A percentile compares a stretch with the other conserved stretches of the same genome.
phyloP scores from a whole-genome alignment of 2,888 invertebrate species.

The Amaurobius ferox region DNA sequence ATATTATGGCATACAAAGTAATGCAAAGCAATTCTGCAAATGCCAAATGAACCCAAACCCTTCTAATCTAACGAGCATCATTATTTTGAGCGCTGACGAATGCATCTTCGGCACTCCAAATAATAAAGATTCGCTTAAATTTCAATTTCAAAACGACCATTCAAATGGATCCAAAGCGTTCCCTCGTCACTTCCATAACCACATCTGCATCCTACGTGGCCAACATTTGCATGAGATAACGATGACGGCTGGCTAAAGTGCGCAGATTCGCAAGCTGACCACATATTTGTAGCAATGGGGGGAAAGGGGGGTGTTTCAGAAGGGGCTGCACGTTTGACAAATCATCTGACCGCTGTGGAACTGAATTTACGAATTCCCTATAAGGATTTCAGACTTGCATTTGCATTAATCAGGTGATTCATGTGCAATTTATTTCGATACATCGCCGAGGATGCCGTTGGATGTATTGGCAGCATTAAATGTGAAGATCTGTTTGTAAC shows the following conservation, averaged over 20 bases:
- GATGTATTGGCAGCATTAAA: too few species aligned
- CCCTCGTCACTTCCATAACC: slow-evolving; percentile 16
- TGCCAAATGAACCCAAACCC: too few species aligned
- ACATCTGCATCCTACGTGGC: background rate
- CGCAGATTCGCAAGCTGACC: slow-evolving; percentile 41
- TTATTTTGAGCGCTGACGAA: background rate
- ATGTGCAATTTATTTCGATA: background rate
- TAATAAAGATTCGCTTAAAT: slow-evolving; percentile 57
- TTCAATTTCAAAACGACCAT: slow-evolving; percentile 56
- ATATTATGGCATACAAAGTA: too few species aligned
- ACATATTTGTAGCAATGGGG: slow-evolving; percentile 39
- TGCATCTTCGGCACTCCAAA: background rate
- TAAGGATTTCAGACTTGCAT: slow-evolving; percentile 1
- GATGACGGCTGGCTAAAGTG: slow-evolving; percentile 42
- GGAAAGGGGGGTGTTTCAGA: background rate
- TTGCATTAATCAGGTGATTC: slow-evolving; percentile 35
- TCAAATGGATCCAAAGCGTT: slow-evolving; percentile 17
- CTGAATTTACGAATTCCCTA: slow-evolving; percentile 3
- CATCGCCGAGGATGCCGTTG: too few species aligned
- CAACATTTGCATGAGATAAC: slow-evolving; percentile 48
- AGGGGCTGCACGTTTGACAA: slow-evolving; percentile 39
- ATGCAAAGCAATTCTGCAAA: too few species aligned
- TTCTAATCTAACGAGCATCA: background rate
- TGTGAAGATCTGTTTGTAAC: too few species aligned
- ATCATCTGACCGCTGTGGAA: slow-evolving; percentile 51